phyloP scores from a whole-genome alignment of 2,888 invertebrate genomes.

The Nymphalis urticae region DNA sequence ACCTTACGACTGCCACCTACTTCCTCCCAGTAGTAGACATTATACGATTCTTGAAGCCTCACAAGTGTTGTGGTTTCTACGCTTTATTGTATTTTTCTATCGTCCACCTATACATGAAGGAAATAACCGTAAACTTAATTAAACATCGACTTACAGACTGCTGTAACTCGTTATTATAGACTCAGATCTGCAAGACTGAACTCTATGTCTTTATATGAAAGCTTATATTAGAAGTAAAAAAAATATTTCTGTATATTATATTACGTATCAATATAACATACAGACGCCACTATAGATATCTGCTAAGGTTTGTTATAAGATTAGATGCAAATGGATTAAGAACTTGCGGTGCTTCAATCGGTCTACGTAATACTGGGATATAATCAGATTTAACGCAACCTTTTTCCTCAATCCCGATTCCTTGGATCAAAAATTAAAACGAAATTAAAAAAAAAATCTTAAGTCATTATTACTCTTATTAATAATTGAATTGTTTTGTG shows the following conservation, averaged over 20 bases:
- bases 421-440: slow-evolving; percentile 26
- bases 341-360: slow-evolving; percentile 75
- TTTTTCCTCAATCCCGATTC: slow-evolving; percentile 41
- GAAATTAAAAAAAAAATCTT: slow-evolving; percentile 3
- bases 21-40: slow-evolving; percentile 73
- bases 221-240: neutral
- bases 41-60: slow-evolving; percentile 76
- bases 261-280: slow-evolving; percentile 10
- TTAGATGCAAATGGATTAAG: slow-evolving; percentile 79
- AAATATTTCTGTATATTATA: neutral
- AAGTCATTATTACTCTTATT: neutral
- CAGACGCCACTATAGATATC: slow-evolving; percentile 38
- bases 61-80: slow-evolving; percentile 76
- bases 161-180: slow-evolving; percentile 34
- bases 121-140: slow-evolving; percentile 44
- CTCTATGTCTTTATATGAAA: slow-evolving; percentile 8
- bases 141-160: slow-evolving; percentile 30
- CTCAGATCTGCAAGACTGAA: slow-evolving; percentile 14
- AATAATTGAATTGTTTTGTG: neutral
- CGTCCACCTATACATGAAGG: slow-evolving; percentile 43
- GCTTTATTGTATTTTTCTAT: slow-evolving; percentile 54
- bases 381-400: slow-evolving; percentile 61
- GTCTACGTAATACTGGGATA: slow-evolving; percentile 59
- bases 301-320: slow-evolving; percentile 78
- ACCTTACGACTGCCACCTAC: slow-evolving; percentile 77